phyloP scores from a whole-genome alignment of 1,140 invertebrate species.

The Lepidurus packardi region DNA sequence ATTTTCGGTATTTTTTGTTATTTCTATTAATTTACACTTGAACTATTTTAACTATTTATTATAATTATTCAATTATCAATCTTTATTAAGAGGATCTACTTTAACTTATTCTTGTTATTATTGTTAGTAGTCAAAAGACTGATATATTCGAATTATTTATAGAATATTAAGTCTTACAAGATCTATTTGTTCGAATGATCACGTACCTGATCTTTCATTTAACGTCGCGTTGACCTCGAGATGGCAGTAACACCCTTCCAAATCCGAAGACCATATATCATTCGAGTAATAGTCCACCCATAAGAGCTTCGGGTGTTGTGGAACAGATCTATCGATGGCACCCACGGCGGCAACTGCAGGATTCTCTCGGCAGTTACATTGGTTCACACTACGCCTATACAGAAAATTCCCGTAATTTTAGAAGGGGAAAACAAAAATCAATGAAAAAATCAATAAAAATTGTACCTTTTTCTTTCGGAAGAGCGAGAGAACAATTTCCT shows the following conservation, averaged over 20 bases:
- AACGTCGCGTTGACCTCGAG: conserved; percentile 49
- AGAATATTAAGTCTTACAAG: neutral
- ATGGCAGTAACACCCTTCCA: conserved; percentile 61
- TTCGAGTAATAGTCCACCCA: conserved; percentile 57
- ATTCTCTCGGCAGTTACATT: conserved; percentile 55
- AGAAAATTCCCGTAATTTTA: neutral
- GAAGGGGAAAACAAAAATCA: neutral
- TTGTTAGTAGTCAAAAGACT: neutral
- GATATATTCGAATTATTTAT: conserved; percentile 42
- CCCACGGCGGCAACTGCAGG: conserved; percentile 56
- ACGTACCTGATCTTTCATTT: conserved; percentile 35
- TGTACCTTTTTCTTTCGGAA: neutral
- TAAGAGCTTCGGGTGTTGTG: conserved; percentile 54
- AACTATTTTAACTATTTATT: too few species aligned
- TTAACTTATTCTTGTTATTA: neutral
- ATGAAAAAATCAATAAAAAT: neutral
- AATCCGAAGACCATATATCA: conserved; percentile 58
- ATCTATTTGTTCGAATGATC: too few species aligned
- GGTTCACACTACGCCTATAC: conserved; percentile 16
- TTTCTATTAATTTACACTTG: too few species aligned
- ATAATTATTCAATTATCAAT: too few species aligned
- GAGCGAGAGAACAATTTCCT: neutral
- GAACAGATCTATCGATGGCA: conserved; percentile 58
- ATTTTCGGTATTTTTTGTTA: too few species aligned
- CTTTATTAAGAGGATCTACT: too few species aligned